A percentile compares a stretch with the other conserved stretches of the same genome.
Evolutionary conservation across 2,888 invertebrate species (phyloP).

Genomic region (Ennomos erosarius): DNA sequence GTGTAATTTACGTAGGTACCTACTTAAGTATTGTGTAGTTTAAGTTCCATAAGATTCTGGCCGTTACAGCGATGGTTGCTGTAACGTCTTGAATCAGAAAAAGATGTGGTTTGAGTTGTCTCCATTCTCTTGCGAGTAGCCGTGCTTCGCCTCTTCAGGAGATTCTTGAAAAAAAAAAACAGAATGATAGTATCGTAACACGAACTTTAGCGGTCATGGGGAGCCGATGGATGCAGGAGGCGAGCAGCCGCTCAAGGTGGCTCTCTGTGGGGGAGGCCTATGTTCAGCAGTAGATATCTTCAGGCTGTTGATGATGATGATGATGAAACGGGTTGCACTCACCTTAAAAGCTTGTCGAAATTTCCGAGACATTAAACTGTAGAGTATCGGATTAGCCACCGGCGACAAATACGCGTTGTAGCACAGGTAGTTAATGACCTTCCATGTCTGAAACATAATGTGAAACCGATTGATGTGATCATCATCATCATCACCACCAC

Average conservation of each 20-base stretch:
- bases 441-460: constrained; percentile 65
- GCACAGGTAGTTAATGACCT: constrained; percentile 66
- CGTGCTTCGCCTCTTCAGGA: constrained; percentile 48
- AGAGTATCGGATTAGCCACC: constrained; percentile 74
- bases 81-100: constrained; percentile 10
- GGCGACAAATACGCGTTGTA: constrained; percentile 72
- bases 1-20: too few relatives aligned
- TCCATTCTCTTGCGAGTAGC: constrained; percentile 17
- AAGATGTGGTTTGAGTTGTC: constrained; percentile 14
- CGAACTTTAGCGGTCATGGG: too few relatives aligned
- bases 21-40: constrained; percentile 12
- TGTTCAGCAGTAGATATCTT: too few relatives aligned
- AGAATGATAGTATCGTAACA: neutral
- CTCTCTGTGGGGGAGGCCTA: too few relatives aligned
- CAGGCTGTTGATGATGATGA: too few relatives aligned
- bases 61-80: constrained; percentile 8
- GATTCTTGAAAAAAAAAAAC: constrained; percentile 49
- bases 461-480: too few relatives aligned
- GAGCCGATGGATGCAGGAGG: too few relatives aligned
- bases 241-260: too few relatives aligned
- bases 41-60: constrained; percentile 7
- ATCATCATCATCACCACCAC: too few relatives aligned
- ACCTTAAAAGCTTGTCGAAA: constrained; percentile 76
- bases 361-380: constrained; percentile 76
- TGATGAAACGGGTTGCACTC: too few relatives aligned